Conservation (phyloP, 2,888 invertebrate genomes). For the Hypomecis punctinalis region DNA sequence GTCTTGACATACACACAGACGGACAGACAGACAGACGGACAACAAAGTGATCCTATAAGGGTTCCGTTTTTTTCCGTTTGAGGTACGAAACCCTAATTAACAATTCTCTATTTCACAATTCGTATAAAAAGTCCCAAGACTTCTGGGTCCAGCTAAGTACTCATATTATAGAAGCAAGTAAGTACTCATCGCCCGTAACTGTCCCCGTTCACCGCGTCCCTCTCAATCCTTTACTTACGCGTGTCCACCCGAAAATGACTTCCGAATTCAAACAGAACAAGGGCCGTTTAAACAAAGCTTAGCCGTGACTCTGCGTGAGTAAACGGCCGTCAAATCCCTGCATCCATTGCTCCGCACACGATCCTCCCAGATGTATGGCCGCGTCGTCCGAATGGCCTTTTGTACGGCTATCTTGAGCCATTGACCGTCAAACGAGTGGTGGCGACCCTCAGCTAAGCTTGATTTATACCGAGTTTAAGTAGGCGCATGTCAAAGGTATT, state of each 20-base stretch:
- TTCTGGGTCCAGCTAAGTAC: not conserved
- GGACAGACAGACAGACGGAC: too few species aligned
- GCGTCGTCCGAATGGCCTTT: slow-evolving; percentile 47
- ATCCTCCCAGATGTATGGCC: slow-evolving; percentile 75
- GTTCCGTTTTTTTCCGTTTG: too few species aligned
- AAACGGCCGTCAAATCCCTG: slow-evolving; percentile 76
- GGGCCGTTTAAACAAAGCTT: slow-evolving; percentile 72
- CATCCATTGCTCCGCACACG: slow-evolving; percentile 75
- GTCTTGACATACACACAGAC: too few species aligned
- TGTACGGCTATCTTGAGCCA: slow-evolving; percentile 59
- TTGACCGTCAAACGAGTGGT: slow-evolving; percentile 52
- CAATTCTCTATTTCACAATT: too few species aligned
- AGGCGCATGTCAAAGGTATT: slow-evolving; percentile 34
- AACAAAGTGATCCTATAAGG: too few species aligned
- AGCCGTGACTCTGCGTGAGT: slow-evolving; percentile 61
- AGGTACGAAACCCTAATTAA: too few species aligned
- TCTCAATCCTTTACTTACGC: slow-evolving; percentile 24
- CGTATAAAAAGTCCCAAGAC: too few species aligned
- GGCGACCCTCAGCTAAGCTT: slow-evolving; percentile 45
- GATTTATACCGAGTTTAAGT: slow-evolving; percentile 43
- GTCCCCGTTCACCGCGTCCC: not conserved
- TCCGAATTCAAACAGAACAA: slow-evolving; percentile 48
- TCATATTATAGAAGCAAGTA: not conserved
- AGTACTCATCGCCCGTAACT: not conserved
- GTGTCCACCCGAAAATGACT: slow-evolving; percentile 35